Evolutionary conservation across 2,888 invertebrate species (phyloP), one percentile per base, ranked within the genome.

Genomic region (Rhagophthalmus giganteus): DNA sequence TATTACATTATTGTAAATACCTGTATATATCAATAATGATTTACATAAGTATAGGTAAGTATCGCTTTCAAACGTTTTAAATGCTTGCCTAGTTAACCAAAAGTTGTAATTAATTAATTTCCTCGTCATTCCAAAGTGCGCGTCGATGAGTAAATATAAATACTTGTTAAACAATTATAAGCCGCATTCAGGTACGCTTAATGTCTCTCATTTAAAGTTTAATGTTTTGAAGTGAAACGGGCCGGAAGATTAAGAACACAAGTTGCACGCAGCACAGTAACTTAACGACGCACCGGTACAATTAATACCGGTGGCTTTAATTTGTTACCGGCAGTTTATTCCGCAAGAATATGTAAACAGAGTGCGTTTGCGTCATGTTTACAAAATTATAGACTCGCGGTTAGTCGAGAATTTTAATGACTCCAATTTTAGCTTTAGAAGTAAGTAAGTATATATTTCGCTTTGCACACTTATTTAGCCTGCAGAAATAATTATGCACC

Each of bases 281-380:
- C 58, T 61, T 55, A 61, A 60, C 57, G 44, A 55, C 59, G 57
- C 60, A 58, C 66, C 62, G 63, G 58, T 60, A 62, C 67, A 66
- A 70, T 69, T 67, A 67, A 65, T 67, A 67, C 64, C 64, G 59
- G 53, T 60, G 62, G 64, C 59, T 64, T 67, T 69, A 70, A 70
- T 71, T 70, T 68, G 68, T 68, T 68, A 65, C 62, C 62, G 62
- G 65, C 66, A 68, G 62, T 69, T 67, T 66, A 63, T 64, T 65
- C 64, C 68, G 56, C 62, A 60, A 59, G 64, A 68, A 68, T 69
- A 69, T 68, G 68, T 69, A 69, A 68, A 67, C 65, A 66, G 59
- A 62, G 57, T 61, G 62, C 59, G 57, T 62, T 63, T 60, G 57
- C 60, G 65, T 65, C 64, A 62, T 64, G 62, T 65, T 66, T 63